Evolutionary conservation across 2,888 invertebrate genomes (phyloP), one percentile per base, ranked within the genome.

Genomic region (Phaonia tiefii): DNA sequence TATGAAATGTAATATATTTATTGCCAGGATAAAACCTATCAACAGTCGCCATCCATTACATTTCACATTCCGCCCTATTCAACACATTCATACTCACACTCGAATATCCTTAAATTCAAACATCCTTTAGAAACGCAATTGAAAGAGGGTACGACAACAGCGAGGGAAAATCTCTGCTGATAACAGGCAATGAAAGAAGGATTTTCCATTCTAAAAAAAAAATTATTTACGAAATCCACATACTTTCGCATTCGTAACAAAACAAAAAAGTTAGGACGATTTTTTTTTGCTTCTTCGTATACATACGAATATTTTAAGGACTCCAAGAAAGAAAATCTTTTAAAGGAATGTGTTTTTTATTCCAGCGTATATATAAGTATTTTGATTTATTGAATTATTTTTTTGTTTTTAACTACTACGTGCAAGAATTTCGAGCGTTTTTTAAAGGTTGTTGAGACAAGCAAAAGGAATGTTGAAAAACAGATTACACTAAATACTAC

Each of bases 101-200:
- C 49, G n/a, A n/a, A n/a, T n/a, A n/a, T n/a, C n/a, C n/a, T n/a
- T n/a, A n/a, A n/a, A n/a, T n/a, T n/a, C n/a, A n/a, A n/a, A n/a
- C n/a, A n/a, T n/a, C n/a, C n/a, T n/a, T n/a, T n/a, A n/a, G n/a
- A n/a, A n/a, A n/a, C 31, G 31, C 31, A 3, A 31, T 3, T 31
- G 8, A 31, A 31, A 31, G 31, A 31, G 4, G 8, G 31, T 5
- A 25, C 11, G 7, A 54, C 22, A 2, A 2, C 5, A 25, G 54
- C 31, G 31, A 31, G 11, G 13, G 10, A 54, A 25, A 46, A 54
- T 54, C 54, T 54, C 25, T 54, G 54, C 13, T 13, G 25, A 22
- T 54, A 13, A 25, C 25, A 54, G 54, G 13, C 54, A 54, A 54
- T 54, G 11, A 25, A 54, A 25, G 13, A 54, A 54, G 54, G 54